Conservation (phyloP, 1,140 invertebrate genomes). For the Drosophila subpulchrella region DNA sequence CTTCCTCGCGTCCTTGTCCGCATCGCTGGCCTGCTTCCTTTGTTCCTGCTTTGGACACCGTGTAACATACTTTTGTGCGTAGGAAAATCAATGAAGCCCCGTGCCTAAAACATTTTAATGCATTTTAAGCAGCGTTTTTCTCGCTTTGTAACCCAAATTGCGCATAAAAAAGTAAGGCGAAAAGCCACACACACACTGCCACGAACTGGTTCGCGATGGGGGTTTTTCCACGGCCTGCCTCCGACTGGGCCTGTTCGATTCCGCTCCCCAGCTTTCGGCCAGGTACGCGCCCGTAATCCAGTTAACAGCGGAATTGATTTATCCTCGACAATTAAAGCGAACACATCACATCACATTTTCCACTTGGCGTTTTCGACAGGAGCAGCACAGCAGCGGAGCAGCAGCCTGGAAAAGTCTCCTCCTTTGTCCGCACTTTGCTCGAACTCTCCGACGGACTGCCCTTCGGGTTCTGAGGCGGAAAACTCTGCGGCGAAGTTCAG, state of each 20-base stretch:
- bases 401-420: slow-evolving; percentile 33
- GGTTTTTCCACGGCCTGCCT: slow-evolving; percentile 54
- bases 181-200: slow-evolving; percentile 51
- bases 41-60: slow-evolving; percentile 34
- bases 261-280: neutral
- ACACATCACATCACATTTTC: slow-evolving; percentile 40
- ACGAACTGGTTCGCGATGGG: slow-evolving; percentile 19
- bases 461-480: slow-evolving; percentile 66
- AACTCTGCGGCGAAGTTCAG: slow-evolving; percentile 76
- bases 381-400: slow-evolving; percentile 18
- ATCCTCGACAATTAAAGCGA: slow-evolving; percentile 32
- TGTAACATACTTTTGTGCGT: slow-evolving; percentile 72
- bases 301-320: slow-evolving; percentile 39
- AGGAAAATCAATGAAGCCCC: slow-evolving; percentile 75
- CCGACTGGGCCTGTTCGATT: slow-evolving; percentile 33
- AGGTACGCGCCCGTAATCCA: slow-evolving; percentile 22
- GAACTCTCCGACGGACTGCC: slow-evolving; percentile 65
- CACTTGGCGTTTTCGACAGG: slow-evolving; percentile 23
- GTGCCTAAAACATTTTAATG: slow-evolving; percentile 67
- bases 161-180: slow-evolving; percentile 76
- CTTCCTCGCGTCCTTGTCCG: slow-evolving; percentile 47
- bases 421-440: slow-evolving; percentile 36
- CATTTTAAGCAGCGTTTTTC: slow-evolving; percentile 74
- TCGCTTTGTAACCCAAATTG: slow-evolving; percentile 80
- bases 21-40: slow-evolving; percentile 41